Conservation (phyloP, 1,140 invertebrate species). For the Pogonomyrmex barbatus region DNA sequence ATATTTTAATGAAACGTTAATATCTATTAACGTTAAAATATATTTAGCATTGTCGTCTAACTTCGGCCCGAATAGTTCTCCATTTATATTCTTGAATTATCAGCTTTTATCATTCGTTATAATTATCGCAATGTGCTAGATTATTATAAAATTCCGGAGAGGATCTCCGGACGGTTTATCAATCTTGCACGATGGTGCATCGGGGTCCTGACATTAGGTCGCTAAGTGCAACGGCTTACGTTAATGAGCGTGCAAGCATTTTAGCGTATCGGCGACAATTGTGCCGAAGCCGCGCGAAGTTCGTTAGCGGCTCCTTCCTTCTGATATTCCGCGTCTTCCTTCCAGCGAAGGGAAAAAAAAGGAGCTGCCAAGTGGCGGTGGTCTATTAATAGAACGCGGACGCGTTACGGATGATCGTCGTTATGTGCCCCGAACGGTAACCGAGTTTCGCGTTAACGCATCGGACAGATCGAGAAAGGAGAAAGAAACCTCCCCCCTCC, state of each 20-base stretch:
- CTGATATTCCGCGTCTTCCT: not conserved
- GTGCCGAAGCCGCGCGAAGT: constrained; percentile 8
- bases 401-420: constrained; percentile 59
- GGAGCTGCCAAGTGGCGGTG: not conserved
- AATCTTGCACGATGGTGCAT: not conserved
- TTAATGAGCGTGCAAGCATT: constrained; percentile 29
- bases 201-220: not conserved
- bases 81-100: too few species aligned
- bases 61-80: too few species aligned
- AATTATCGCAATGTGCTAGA: constrained; percentile 1
- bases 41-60: too few species aligned
- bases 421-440: constrained; percentile 47
- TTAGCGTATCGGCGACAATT: constrained; percentile 66
- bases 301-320: constrained; percentile 46
- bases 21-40: too few species aligned
- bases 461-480: not conserved
- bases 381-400: constrained; percentile 65
- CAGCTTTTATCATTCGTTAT: not conserved
- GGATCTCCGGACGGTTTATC: not conserved
- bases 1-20: too few species aligned
- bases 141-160: not conserved
- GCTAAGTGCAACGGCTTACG: constrained; percentile 41
- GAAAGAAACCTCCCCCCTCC: not conserved
- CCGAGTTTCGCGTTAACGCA: constrained; percentile 49
- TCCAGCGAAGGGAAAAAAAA: constrained; percentile 19